Evolutionary conservation across 1,140 invertebrate species (phyloP).

Genomic region (Procambarus clarkii): DNA sequence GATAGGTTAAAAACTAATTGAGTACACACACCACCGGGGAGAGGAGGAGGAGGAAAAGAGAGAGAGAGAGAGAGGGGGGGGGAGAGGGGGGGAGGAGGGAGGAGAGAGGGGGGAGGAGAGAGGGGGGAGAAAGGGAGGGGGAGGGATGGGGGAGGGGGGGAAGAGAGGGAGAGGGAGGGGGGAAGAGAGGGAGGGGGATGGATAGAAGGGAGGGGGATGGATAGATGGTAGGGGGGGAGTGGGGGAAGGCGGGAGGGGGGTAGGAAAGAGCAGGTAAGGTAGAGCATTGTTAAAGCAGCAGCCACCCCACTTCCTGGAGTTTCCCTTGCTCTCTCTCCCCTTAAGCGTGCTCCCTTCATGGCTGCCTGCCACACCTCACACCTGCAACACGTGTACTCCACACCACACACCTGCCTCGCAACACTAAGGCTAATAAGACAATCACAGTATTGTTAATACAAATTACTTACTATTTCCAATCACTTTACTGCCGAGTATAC

Average conservation of each 20-base stretch:
- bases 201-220: neutral
- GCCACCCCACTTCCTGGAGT: neutral
- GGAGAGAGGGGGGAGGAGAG: neutral
- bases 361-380: neutral
- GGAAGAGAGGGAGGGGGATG: neutral
- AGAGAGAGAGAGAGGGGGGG: neutral
- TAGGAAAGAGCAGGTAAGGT: neutral
- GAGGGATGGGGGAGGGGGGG: too few relatives aligned
- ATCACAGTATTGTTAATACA: too few relatives aligned
- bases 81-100: too few relatives aligned
- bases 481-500: too few relatives aligned
- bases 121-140: neutral
- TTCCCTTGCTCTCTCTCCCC: neutral
- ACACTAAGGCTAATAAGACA: too few relatives aligned
- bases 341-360: too few relatives aligned
- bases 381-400: neutral
- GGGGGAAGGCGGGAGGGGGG: too few relatives aligned
- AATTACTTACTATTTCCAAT: too few relatives aligned
- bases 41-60: neutral
- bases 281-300: neutral
- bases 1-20: too few relatives aligned
- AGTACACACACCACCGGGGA: too few relatives aligned
- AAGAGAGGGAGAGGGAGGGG: neutral
- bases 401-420: neutral
- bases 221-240: neutral